Conservation (phyloP, 30 jellyfish, hydroid and myxozoan species). For the Hydractinia echinata region DNA sequence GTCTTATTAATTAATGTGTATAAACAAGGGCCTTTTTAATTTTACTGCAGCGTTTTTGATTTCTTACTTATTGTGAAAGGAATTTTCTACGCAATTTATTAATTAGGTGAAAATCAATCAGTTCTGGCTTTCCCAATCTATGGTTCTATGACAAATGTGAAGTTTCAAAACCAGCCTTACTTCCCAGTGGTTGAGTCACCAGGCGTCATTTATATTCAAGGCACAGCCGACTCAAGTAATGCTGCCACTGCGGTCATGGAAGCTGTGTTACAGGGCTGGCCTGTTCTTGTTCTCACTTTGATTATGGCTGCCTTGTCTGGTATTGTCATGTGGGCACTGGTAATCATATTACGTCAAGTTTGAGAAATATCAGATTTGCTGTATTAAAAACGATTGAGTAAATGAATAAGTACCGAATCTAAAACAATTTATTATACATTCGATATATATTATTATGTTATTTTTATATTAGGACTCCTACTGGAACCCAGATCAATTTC, state of each 20-base stretch:
- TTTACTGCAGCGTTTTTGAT: no score
- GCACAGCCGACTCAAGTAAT: slow-evolving; percentile 49
- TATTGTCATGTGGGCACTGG: slow-evolving; percentile 99
- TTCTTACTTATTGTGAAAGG: no score
- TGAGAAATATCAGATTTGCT: neutral
- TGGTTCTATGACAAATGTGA: slow-evolving; percentile 82
- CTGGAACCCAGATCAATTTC: slow-evolving; percentile 99
- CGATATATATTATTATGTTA: neutral
- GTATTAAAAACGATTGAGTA: no score
- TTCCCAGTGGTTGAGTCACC: slow-evolving; percentile 95
- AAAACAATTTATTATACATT: neutral
- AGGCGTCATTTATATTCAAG: slow-evolving; percentile 78
- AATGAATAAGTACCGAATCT: no score
- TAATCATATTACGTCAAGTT: slow-evolving; percentile 18
- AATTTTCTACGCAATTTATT: neutral
- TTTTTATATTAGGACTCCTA: slow-evolving; percentile 72
- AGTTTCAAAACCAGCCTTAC: slow-evolving; percentile 83
- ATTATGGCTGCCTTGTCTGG: slow-evolving; percentile 99
- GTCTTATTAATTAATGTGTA: no score
- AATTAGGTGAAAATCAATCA: slow-evolving; percentile 56
- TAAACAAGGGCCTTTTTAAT: no score
- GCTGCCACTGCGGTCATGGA: slow-evolving; percentile 85
- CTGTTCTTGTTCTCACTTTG: slow-evolving; percentile 84
- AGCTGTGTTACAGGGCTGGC: slow-evolving; percentile 99
- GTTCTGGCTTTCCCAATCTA: slow-evolving; percentile 73